A percentile compares a stretch with the other conserved stretches of the same genome.
phyloP scores from a whole-genome alignment of 2,888 invertebrate species.

The Acronicta psi region DNA sequence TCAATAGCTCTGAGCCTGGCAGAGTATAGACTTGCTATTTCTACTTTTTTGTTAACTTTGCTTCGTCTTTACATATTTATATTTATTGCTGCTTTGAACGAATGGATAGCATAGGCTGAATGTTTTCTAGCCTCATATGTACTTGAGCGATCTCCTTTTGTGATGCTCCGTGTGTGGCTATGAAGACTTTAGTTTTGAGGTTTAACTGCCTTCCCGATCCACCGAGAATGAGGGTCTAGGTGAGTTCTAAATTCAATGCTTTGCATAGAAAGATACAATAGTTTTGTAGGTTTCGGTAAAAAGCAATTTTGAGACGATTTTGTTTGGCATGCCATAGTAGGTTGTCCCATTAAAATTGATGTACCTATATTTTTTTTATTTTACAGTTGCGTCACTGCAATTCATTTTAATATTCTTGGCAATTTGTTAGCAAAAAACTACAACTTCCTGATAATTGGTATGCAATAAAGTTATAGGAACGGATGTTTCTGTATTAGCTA shows the following conservation, averaged over 20 bases:
- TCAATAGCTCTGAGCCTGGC: constrained; percentile 13
- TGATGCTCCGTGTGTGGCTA: too few species aligned
- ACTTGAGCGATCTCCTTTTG: neutral
- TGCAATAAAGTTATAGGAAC: constrained; percentile 27
- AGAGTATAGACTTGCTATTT: constrained; percentile 11
- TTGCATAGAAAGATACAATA: too few species aligned
- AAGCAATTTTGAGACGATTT: too few species aligned
- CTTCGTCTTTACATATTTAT: constrained; percentile 19
- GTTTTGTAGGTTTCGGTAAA: too few species aligned
- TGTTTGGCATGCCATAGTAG: too few species aligned
- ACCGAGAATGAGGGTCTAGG: too few species aligned
- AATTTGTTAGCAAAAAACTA: neutral
- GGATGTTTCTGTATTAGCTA: constrained; percentile 29
- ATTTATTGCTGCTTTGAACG: constrained; percentile 12
- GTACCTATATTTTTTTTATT: too few species aligned
- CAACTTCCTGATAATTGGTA: constrained; percentile 33
- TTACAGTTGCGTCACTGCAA: too few species aligned
- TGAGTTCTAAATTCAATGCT: too few species aligned
- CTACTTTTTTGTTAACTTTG: constrained; percentile 22
- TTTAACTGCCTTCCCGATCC: neutral
- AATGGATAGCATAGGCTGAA: constrained; percentile 1
- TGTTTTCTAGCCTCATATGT: neutral
- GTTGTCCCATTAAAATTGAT: too few species aligned
- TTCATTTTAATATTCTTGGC: constrained; percentile 5
- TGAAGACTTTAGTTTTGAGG: neutral